Evolutionary conservation across 2,797 vertebrate species (phyloP), one percentile per base, ranked within the genome.

Genomic region (Danio albolineatus): DNA sequence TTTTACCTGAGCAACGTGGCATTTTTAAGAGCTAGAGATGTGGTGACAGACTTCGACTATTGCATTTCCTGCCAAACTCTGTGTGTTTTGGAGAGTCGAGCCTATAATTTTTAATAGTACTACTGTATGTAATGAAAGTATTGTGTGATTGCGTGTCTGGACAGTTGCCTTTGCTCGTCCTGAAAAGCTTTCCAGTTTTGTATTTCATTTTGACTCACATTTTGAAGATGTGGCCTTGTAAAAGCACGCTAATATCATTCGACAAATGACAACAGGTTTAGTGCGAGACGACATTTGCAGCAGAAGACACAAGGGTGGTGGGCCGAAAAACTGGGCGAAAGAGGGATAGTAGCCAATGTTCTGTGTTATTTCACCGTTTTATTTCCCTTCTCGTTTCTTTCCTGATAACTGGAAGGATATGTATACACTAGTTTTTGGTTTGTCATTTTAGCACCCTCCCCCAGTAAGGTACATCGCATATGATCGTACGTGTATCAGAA

Each of bases 401-500:
- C 48, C 61, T 17, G 48, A 46, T 41, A 10, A 64, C 41, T 54
- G 19, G 46, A 54, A 66, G 62, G 57, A 54, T 66, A 71, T 49
- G 61, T 64, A 49, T 75, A 57, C 69, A 67, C 17, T 59, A 74
- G 48, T 74, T 85, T 21, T 84, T 69, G 38, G 59, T 7, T 51
- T 83, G 71, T 84, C 54, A 75, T 83, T 65, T 79, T 74, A 66
- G 21, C 85, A 48, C 71, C 60, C 57, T 79, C 43, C 73, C 73
- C 69, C 80, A 80, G 85, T 82, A 85, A 48, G 19, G 79, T 87
- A 85, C 7, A 43, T 84, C 87, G 89, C 80, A 88, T 86, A 82
- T 85, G 88, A 92, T 88, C 83, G 89, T 92, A 91, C 92, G 92
- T 87, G 94, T 93, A 92, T 91, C 92, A 93, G 91, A 91, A 91